Conservation (phyloP, 2,113 vertebrate species). For the Lepus europaeus region DNA sequence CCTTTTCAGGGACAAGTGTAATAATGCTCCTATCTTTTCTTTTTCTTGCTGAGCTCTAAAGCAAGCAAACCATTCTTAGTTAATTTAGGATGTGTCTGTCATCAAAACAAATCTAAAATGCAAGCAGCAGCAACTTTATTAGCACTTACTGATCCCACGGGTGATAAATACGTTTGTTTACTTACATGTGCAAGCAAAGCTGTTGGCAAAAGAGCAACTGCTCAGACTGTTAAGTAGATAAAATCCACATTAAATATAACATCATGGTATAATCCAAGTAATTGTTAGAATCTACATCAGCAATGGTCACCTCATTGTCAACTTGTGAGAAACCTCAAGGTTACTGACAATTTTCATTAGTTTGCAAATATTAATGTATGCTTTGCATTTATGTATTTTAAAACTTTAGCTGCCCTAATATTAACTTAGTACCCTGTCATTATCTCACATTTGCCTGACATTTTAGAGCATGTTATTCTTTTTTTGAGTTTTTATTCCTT, state of each 20-base stretch:
- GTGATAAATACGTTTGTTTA: constrained; percentile 89
- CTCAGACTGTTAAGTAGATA: constrained; percentile 82
- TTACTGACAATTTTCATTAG: constrained; percentile 67
- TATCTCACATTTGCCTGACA: neutral
- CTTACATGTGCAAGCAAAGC: constrained; percentile 75
- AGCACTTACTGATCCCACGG: constrained; percentile 85
- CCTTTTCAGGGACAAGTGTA: neutral
- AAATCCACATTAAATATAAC: constrained; percentile 79
- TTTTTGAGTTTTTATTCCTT: constrained; percentile 6
- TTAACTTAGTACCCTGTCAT: neutral
- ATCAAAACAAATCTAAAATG: constrained; percentile 81
- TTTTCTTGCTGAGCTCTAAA: constrained; percentile 58
- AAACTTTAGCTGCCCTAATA: constrained; percentile 48
- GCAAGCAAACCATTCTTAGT: constrained; percentile 55
- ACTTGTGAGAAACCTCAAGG: constrained; percentile 60
- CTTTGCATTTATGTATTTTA: constrained; percentile 62
- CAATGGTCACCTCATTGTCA: neutral
- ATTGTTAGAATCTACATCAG: constrained; percentile 74
- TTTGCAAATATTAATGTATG: constrained; percentile 81
- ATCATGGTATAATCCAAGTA: constrained; percentile 76
- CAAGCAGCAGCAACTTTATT: constrained; percentile 86
- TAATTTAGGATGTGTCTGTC: constrained; percentile 75
- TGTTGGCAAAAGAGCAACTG: constrained; percentile 82
- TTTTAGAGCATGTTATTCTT: neutral
- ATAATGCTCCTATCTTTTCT: constrained; percentile 1